Percentiles rank a stretch among this genome's conserved stretches.
These are phyloP conservation scores for Solen grandis DNA, from an alignment of 1,140 invertebrate genomes.

Conservation along the genomic window DNA sequence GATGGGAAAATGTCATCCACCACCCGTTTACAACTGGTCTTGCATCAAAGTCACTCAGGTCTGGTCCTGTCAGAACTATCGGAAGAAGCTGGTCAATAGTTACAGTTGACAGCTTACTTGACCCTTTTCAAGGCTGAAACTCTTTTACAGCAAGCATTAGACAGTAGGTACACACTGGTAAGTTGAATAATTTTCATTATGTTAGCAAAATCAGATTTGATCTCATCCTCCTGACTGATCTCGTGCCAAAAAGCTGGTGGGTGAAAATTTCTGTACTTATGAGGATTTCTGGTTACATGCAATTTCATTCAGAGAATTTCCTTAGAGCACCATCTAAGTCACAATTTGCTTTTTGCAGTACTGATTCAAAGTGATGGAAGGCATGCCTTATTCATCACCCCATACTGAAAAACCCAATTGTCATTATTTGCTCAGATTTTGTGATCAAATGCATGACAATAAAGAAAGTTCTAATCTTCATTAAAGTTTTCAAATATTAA, in stretches of 20 bases:
- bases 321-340: neutral
- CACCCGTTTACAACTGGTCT: conserved; percentile 12
- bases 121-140: conserved; percentile 19
- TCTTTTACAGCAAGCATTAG: conserved; percentile 21
- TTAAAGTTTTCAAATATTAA: neutral
- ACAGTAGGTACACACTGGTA: neutral
- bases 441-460: conserved; percentile 3
- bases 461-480: neutral
- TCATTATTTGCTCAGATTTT: conserved; percentile 22
- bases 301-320: conserved; percentile 14
- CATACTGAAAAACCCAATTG: conserved; percentile 18
- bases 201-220: neutral
- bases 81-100: conserved; percentile 1
- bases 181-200: conserved; percentile 27
- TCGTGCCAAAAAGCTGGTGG: conserved; percentile 12
- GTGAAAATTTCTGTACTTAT: conserved; percentile 1
- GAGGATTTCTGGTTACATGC: conserved; percentile 10
- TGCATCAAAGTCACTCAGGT: neutral
- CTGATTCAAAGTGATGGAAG: conserved; percentile 3
- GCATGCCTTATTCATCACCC: neutral
- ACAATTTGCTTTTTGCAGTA: conserved; percentile 3
- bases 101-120: neutral
- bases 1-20: conserved; percentile 14
- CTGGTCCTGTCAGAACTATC: neutral
- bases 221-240: conserved; percentile 18